phyloP scores from a whole-genome alignment of 2,113 vertebrate genomes.

The Heloderma charlesbogerti region DNA sequence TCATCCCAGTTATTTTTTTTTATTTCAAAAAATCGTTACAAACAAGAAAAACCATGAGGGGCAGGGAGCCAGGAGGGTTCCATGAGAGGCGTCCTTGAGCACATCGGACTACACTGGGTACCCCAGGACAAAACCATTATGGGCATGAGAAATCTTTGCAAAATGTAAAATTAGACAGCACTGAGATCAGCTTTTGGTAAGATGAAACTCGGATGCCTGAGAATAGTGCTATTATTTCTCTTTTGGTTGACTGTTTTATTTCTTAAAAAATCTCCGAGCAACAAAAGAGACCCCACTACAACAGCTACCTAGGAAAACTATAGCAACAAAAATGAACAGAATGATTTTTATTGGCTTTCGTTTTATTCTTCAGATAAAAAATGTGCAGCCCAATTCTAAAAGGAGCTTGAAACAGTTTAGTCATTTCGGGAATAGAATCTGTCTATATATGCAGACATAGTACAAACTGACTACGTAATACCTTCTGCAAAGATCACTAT shows the following conservation, averaged over 20 bases:
- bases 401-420: neutral
- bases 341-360: slow-evolving; percentile 1
- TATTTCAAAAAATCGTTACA: too few relatives aligned
- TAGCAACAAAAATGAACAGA: neutral
- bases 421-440: neutral
- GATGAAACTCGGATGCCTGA: neutral
- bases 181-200: neutral
- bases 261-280: neutral
- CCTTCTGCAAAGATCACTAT: neutral
- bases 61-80: too few relatives aligned
- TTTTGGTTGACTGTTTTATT: neutral
- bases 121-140: neutral
- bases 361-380: neutral
- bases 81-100: too few relatives aligned
- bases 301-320: neutral
- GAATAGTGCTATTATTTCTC: neutral
- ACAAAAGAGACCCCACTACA: neutral
- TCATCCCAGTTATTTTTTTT: too few relatives aligned
- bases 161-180: neutral
- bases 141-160: neutral
- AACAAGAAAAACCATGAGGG: too few relatives aligned
- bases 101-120: too few relatives aligned
- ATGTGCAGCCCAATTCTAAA: neutral
- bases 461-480: neutral
- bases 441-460: neutral